Evolutionary conservation across 2,888 invertebrate species (phyloP).

Genomic region (Dermolepida albohirtum): DNA sequence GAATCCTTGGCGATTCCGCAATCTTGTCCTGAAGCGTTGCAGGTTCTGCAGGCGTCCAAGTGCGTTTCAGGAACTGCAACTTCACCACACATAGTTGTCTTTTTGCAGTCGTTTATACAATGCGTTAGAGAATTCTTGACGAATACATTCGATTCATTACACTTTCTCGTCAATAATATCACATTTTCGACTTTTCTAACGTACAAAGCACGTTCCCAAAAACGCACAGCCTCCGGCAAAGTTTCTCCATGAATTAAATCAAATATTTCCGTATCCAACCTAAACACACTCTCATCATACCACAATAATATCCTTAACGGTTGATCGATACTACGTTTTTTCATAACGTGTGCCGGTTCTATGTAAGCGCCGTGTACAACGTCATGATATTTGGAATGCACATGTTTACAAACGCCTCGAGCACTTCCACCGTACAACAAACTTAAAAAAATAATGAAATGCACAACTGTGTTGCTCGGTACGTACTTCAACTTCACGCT

Average conservation of each 20-base stretch:
- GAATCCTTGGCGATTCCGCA: slow-evolving; percentile 74
- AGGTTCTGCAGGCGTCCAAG: slow-evolving; percentile 91
- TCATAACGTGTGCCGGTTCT: slow-evolving; percentile 81
- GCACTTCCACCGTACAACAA: slow-evolving; percentile 47
- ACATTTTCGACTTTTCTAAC: slow-evolving; percentile 88
- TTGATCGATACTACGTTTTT: slow-evolving; percentile 84
- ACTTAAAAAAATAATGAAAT: slow-evolving; percentile 46
- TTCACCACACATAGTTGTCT: slow-evolving; percentile 95
- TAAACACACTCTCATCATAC: slow-evolving; percentile 91
- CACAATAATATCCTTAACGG: slow-evolving; percentile 85
- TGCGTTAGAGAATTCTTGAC: slow-evolving; percentile 86
- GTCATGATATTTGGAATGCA: slow-evolving; percentile 52
- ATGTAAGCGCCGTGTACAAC: slow-evolving; percentile 81
- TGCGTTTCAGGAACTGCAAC: slow-evolving; percentile 93
- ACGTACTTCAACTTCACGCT: slow-evolving; percentile 55
- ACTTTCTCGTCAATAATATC: slow-evolving; percentile 91
- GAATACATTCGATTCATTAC: slow-evolving; percentile 88
- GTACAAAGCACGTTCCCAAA: slow-evolving; percentile 93
- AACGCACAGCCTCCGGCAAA: slow-evolving; percentile 89
- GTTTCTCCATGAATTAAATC: slow-evolving; percentile 90
- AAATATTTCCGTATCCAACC: slow-evolving; percentile 86
- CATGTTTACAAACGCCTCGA: slow-evolving; percentile 51
- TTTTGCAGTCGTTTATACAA: slow-evolving; percentile 87
- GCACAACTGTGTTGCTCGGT: slow-evolving; percentile 47
- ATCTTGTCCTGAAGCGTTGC: slow-evolving; percentile 87